Conservation (phyloP, 2,113 vertebrate genomes). For the Muscicapa adusta region DNA sequence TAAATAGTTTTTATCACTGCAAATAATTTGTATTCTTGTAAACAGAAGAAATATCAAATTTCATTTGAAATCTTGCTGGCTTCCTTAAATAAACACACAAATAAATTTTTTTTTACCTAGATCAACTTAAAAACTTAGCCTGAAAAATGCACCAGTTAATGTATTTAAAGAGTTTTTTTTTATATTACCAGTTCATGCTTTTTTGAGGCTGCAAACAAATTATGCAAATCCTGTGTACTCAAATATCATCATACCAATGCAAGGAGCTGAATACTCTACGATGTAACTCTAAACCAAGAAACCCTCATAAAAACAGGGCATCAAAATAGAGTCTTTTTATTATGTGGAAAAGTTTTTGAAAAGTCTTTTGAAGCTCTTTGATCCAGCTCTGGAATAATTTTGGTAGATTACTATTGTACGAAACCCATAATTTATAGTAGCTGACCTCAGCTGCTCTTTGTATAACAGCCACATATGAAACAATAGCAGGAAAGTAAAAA, state of each 20-base stretch:
- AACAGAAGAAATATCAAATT: background rate
- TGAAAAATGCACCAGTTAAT: background rate
- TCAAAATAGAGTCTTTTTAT: constrained; percentile 28
- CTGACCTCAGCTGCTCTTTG: constrained; percentile 89
- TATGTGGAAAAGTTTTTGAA: constrained; percentile 68
- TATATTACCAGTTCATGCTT: background rate
- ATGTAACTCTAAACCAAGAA: background rate
- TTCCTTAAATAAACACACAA: background rate
- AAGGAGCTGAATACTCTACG: background rate
- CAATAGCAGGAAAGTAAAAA: constrained; percentile 97
- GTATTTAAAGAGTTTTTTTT: background rate
- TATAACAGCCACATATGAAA: constrained; percentile 84
- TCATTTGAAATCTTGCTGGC: background rate
- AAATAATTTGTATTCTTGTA: background rate
- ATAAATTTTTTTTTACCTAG: background rate
- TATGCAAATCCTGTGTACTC: background rate
- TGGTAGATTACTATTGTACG: constrained; percentile 85
- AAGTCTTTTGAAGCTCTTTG: constrained; percentile 80
- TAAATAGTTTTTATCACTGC: background rate
- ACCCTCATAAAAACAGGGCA: constrained; percentile 17
- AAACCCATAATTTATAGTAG: constrained; percentile 87
- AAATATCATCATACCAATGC: background rate
- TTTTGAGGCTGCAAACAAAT: background rate
- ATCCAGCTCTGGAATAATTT: constrained; percentile 80
- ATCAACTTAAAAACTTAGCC: background rate